Conservation (phyloP, 2,888 invertebrate species). For the Synanthedon formicaeformis region DNA sequence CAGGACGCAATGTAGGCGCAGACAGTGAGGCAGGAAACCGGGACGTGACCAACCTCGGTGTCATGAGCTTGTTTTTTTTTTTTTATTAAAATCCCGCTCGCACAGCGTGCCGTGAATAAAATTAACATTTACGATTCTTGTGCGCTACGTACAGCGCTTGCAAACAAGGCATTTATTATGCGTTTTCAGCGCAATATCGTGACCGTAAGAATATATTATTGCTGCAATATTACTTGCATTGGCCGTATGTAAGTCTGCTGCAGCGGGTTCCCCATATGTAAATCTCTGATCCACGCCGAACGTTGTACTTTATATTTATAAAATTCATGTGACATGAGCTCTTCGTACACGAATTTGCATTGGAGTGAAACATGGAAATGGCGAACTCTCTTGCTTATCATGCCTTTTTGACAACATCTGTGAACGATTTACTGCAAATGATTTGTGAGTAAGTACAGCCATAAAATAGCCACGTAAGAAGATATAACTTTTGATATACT, state of each 20-base stretch:
- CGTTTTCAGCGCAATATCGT: neutral
- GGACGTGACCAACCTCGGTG: slow-evolving; percentile 36
- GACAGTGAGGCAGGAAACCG: slow-evolving; percentile 20
- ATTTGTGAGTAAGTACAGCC: slow-evolving; percentile 1
- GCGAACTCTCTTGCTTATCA: slow-evolving; percentile 22
- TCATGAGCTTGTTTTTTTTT: slow-evolving; percentile 20
- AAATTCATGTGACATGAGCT: slow-evolving; percentile 57
- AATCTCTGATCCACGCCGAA: slow-evolving; percentile 37
- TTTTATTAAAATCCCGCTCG: slow-evolving; percentile 30
- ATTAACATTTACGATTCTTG: slow-evolving; percentile 13
- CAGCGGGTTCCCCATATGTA: slow-evolving; percentile 17
- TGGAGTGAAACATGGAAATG: slow-evolving; percentile 29
- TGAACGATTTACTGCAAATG: slow-evolving; percentile 4
- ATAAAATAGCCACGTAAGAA: neutral
- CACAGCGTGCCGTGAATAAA: slow-evolving; percentile 24
- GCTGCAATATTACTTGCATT: neutral
- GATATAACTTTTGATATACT: neutral
- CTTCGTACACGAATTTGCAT: slow-evolving; percentile 48
- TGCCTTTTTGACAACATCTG: slow-evolving; percentile 9
- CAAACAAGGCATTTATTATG: neutral
- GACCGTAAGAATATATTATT: neutral
- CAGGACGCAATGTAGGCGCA: slow-evolving; percentile 26
- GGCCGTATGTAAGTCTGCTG: slow-evolving; percentile 10
- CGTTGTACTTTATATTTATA: slow-evolving; percentile 42
- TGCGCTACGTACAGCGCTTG: neutral